Evolutionary conservation across 2,113 vertebrate species (phyloP).

Genomic region (Triplophysa siluroides): DNA sequence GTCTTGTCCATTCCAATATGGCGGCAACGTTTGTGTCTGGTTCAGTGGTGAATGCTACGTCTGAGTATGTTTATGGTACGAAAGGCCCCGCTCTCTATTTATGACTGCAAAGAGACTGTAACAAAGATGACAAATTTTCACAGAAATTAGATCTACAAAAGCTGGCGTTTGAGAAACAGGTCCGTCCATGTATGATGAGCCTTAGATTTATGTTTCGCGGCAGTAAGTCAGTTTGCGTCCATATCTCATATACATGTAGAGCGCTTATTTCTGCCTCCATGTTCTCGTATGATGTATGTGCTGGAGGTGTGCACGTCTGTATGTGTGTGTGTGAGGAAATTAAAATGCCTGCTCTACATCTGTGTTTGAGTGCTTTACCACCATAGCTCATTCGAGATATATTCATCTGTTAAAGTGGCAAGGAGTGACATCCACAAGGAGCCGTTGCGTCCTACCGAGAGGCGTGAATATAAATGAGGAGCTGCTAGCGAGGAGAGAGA

Average conservation of each 20-base stretch:
- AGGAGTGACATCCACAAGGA: conserved; percentile 66
- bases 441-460: conserved; percentile 60
- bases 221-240: conserved; percentile 3
- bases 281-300: conserved; percentile 36
- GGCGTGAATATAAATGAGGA: conserved; percentile 65
- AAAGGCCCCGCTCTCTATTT: background rate
- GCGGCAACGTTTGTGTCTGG: too few species aligned
- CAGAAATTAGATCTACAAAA: conserved; percentile 19
- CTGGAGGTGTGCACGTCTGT: conserved; percentile 5
- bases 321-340: conserved; percentile 47
- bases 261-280: conserved; percentile 14
- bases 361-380: conserved; percentile 61
- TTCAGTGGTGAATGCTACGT: too few species aligned
- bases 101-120: background rate
- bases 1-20: too few species aligned
- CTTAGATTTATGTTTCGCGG: conserved; percentile 31
- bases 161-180: conserved; percentile 8
- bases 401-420: conserved; percentile 70
- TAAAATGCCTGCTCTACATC: conserved; percentile 65
- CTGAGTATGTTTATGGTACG: too few species aligned
- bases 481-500: conserved; percentile 50
- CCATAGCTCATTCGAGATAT: conserved; percentile 64
- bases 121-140: conserved; percentile 9
- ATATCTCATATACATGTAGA: background rate
- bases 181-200: conserved; percentile 27